Evolutionary conservation across 1,140 invertebrate species (phyloP).

Genomic region (Ridgeia piscesae): DNA sequence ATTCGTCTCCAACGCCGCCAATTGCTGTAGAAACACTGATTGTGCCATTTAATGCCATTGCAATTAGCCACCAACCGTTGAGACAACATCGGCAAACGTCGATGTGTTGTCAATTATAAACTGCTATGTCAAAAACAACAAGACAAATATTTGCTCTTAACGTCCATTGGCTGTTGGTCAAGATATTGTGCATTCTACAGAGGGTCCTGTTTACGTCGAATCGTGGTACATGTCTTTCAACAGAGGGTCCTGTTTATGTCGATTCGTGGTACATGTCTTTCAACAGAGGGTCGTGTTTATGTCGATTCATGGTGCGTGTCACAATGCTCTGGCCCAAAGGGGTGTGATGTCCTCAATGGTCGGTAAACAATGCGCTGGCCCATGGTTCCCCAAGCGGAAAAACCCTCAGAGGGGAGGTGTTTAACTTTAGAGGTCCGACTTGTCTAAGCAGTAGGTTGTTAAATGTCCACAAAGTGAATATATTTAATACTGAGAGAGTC

Average conservation of each 20-base stretch:
- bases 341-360: neutral
- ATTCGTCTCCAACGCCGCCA: neutral
- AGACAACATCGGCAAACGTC: neutral
- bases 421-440: too few species aligned
- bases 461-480: too few species aligned
- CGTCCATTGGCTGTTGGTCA: neutral
- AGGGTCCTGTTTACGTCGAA: neutral
- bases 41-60: neutral
- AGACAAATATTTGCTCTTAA: neutral
- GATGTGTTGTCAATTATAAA: neutral
- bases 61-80: neutral
- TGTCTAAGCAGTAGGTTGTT: too few species aligned
- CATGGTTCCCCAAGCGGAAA: too few species aligned
- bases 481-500: too few species aligned
- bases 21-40: neutral
- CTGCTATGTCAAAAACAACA: neutral
- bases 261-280: too few species aligned
- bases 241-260: neutral
- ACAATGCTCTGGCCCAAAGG: neutral
- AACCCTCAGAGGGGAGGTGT: too few species aligned
- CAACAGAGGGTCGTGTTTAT: neutral
- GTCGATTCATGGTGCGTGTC: neutral
- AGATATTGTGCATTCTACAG: neutral
- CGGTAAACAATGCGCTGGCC: too few species aligned
- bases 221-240: too few species aligned